Conservation (phyloP, 2,113 vertebrate genomes). For the Tachysurus vachellii region DNA sequence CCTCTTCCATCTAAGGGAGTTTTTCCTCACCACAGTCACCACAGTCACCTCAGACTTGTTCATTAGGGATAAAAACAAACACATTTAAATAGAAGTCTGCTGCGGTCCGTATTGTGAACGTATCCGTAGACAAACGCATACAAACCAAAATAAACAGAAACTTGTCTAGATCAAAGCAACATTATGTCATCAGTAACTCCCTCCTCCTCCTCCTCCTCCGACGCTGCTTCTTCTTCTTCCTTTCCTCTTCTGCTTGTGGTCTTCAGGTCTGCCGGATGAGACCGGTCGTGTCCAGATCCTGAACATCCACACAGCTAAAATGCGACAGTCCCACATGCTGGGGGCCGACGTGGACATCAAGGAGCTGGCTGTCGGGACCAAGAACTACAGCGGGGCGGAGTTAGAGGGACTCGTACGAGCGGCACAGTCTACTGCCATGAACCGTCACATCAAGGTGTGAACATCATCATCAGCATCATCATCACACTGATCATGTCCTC, state of each 20-base stretch:
- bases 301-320: constrained; percentile 89
- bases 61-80: too few species aligned
- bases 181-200: not conserved
- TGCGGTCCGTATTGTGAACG: not conserved
- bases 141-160: not conserved
- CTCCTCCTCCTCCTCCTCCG: too few species aligned
- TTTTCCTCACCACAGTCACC: too few species aligned
- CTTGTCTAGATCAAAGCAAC: not conserved
- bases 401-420: constrained; percentile 93
- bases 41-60: too few species aligned
- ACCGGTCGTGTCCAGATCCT: constrained; percentile 91
- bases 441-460: constrained; percentile 93
- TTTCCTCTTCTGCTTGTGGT: not conserved
- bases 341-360: constrained; percentile 80
- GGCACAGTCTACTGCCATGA: constrained; percentile 97
- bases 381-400: constrained; percentile 96
- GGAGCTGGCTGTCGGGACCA: constrained; percentile 89
- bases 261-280: constrained; percentile 88
- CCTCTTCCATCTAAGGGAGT: too few species aligned
- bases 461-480: too few species aligned
- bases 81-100: too few species aligned
- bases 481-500: not conserved
- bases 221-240: not conserved
- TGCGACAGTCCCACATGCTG: constrained; percentile 86
- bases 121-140: too few species aligned